Percentiles rank a stretch among this genome's conserved stretches.
Evolutionary conservation across 2,797 vertebrate species (phyloP).

Genomic region (Hafferia zeledoni): DNA sequence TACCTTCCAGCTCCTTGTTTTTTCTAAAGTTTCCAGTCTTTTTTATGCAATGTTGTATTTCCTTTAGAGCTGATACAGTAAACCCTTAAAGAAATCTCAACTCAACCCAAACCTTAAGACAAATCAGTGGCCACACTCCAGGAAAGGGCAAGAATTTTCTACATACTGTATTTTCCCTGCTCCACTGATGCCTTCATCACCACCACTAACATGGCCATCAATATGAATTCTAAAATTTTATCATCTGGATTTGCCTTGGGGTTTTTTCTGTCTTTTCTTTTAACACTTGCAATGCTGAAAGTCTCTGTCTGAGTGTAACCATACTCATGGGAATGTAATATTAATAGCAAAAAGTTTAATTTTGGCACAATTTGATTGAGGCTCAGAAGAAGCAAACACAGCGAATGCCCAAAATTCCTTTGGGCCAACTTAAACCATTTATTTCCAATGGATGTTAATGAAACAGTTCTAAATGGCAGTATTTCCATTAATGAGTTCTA

Average conservation of each 20-base stretch:
- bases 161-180: neutral
- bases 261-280: accelerated
- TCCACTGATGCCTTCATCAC: neutral
- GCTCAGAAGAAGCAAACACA: neutral
- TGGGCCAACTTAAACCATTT: neutral
- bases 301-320: neutral
- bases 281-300: neutral
- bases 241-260: neutral
- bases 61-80: neutral
- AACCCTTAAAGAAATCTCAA: neutral
- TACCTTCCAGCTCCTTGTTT: neutral
- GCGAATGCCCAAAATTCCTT: neutral
- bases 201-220: neutral
- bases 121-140: neutral
- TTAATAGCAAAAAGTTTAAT: neutral
- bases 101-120: neutral
- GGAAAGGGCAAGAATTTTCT: neutral
- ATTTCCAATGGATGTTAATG: neutral
- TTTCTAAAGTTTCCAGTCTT: neutral
- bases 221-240: neutral
- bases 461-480: neutral
- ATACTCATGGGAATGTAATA: neutral
- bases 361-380: neutral
- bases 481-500: neutral
- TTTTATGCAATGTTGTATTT: neutral